Conservation (phyloP, 2,888 invertebrate genomes). For the Rhogogaster chlorosoma region DNA sequence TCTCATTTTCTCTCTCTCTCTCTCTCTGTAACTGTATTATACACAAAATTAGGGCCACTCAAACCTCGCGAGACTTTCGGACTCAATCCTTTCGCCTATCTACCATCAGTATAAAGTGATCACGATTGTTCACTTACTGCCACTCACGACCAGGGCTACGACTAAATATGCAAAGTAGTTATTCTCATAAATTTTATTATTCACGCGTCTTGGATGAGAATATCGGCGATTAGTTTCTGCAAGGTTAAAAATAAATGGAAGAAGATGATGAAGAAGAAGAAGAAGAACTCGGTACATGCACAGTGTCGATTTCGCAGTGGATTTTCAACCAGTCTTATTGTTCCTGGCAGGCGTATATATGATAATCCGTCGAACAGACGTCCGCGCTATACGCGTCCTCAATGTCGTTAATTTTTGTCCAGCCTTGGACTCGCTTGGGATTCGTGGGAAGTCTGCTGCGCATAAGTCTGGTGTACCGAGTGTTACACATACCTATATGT, state of each 20-base stretch:
- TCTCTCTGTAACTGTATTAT: not conserved
- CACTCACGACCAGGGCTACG: not conserved
- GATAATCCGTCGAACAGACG: slow-evolving; percentile 37
- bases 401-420: slow-evolving; percentile 48
- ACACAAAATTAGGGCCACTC: not conserved
- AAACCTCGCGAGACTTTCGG: not conserved
- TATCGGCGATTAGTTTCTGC: not conserved
- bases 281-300: not conserved
- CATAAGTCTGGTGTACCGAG: slow-evolving; percentile 46
- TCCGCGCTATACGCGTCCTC: slow-evolving; percentile 14
- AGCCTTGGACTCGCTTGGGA: slow-evolving; percentile 31
- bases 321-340: slow-evolving; percentile 1
- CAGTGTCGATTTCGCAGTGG: not conserved
- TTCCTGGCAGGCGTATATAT: not conserved
- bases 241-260: not conserved
- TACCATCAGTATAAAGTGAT: not conserved
- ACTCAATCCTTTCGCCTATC: slow-evolving; percentile 3
- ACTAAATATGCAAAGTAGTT: slow-evolving; percentile 8
- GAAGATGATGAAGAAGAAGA: not conserved
- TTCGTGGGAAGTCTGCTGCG: slow-evolving; percentile 48
- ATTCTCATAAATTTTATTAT: not conserved
- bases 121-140: not conserved
- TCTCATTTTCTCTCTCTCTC: not conserved
- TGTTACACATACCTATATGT: slow-evolving; percentile 34
- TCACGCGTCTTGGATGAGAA: not conserved